Base-by-base conservation (phyloP, 2,888 invertebrate species). In the Chironomus tentans region DNA sequence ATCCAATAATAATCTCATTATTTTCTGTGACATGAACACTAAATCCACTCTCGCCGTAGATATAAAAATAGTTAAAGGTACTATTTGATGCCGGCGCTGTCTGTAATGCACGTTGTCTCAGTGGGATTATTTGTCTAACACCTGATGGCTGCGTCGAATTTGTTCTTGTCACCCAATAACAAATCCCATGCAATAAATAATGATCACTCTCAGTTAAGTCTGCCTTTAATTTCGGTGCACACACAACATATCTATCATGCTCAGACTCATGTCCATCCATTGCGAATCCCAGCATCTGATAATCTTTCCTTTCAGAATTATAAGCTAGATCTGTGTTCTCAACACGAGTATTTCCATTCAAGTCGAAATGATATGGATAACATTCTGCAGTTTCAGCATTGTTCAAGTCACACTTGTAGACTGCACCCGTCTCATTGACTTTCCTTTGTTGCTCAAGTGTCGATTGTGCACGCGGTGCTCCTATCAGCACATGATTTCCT, bases 381-480 rank as follows among this genome's bases (percentile, higher is more conserved):
- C 86, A 86, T n/a, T 78, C 77, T 2, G 80, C 79, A 2, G 78
- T 79, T 6, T 77, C 76, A 10, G 82, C 78, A 4, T 18, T 56
- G 7, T 56, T 18, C 81, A 80, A 77, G 15, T 72, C 62, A 77
- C 88, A 88, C 50, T 84, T 83, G 80, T 86, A 87, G n/a, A 86
- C 82, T 15, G 85, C 84, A n/a, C 88, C 88, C 4, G 87, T 85
- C 80, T 87, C 85, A 68, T 81, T 81, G 2, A 85, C 79, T 62
- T 81, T 79, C 2, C 81, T 79, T 77, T 85, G 84, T 3, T 80
- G 78, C 68, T 81, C 80, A 68, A 82, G 79, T 0, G 84, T 82
- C 5, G 86, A 86, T 79, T 87, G 87, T 10, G 85, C 86, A 76
- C 84, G 84, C 3, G 88, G 87, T n/a, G 87, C 86, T 50, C 87